Base-by-base conservation (phyloP, 2,797 vertebrate genomes). In the Neomorphus geoffroyi region DNA sequence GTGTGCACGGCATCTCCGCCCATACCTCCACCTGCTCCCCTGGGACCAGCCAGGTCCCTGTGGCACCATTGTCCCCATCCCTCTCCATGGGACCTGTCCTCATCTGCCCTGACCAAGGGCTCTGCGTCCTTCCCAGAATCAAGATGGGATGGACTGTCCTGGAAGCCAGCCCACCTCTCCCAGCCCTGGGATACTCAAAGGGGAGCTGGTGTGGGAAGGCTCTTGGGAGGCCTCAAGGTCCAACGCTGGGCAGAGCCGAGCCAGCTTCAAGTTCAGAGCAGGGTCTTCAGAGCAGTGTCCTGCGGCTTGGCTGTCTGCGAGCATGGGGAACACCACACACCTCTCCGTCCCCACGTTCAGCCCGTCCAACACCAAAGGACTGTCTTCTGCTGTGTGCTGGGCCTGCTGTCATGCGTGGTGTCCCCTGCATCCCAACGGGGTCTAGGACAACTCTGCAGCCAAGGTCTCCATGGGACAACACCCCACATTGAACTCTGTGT, bases 301-400 rank as follows among this genome's bases (percentile, higher is more conserved):
- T 50, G 54, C 46, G 7, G 1, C 37, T 62, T 19, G 53, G 6
- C 28, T 48, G 35, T 13, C 61, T 53, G 58, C 19, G 6, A 18
- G 17, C 37, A 41, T 10, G 7, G 15, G 15, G 7, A 56, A 17
- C 26, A 11, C 35, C 11, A 0, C 1, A 0, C 9, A 0, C 2
- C 6, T 14, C 57, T n/a, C 66, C 10, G 28, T 26, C 46, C 54
- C 35, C n/a, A 12, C 24, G 2, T 73, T 22, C 2, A 2, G 7
- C 30, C 4, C 1, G 4, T 8, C 18, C 33, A 33, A 4, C 2
- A 11, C 43, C 35, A 57, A 18, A 70, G 77, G 21, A 8, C 30
- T 2, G 3, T 19, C 21, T 16, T 24, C 30, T 46, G 45, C 39
- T 13, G 3, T 14, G 5, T 0, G 3, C 35, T 17, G 43, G 9